phyloP scores from a whole-genome alignment of 2,797 vertebrate genomes.

The Eulemur rubriventer region DNA sequence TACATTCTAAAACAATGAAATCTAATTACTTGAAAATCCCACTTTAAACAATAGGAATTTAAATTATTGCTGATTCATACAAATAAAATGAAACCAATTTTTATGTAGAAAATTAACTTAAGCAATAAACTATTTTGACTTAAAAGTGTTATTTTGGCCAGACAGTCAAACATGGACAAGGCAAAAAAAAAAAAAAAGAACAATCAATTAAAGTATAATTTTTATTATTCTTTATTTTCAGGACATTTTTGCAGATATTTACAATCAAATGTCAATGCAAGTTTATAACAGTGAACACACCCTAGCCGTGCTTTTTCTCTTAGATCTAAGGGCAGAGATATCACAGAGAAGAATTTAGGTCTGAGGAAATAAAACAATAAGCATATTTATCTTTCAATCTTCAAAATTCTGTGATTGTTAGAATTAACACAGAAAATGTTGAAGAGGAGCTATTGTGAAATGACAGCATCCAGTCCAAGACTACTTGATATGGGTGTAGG shows the following conservation, averaged over 20 bases:
- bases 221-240: neutral
- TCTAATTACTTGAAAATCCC: neutral
- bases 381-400: too few relatives aligned
- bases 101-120: neutral
- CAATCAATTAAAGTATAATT: neutral
- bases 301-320: neutral
- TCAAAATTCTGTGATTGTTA: neutral
- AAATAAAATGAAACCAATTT: neutral
- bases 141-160: neutral
- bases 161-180: neutral
- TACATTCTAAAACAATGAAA: neutral
- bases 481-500: neutral
- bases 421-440: neutral
- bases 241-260: neutral
- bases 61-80: neutral
- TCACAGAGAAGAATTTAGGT: neutral
- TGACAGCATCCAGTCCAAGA: neutral
- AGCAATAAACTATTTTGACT: neutral
- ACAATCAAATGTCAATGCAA: neutral
- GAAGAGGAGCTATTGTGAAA: neutral
- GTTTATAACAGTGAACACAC: neutral
- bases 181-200: neutral
- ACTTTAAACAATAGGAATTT: neutral
- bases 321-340: neutral
- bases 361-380: neutral